Base-by-base conservation (phyloP, 2,888 invertebrate species). In the Drosophila meridiana region DNA sequence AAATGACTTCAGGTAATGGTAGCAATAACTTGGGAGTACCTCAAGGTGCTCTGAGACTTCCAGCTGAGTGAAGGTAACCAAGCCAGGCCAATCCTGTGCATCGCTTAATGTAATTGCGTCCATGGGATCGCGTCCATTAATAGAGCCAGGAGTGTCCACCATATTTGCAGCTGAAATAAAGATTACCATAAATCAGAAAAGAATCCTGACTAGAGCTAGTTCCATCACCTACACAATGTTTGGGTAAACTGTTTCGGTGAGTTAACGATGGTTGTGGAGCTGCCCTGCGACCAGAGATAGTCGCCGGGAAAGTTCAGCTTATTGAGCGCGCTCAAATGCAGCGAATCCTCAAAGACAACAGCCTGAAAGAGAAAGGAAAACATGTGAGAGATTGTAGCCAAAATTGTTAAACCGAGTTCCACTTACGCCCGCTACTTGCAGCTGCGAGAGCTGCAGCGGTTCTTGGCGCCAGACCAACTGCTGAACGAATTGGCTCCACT, bases 51-150 rank as follows among this genome's bases (percentile, higher is more conserved):
- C 94, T 0, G 93, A 92, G 0, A 95, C 92, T 84, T 94, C 93
- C 48, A 95, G 90, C 77, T 94, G 92, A 13, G 93, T 92, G 72
- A 95, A 95, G 0, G 93, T 94, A 5, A 94, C 94, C 71, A 91
- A 90, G 2, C 94, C 93, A 0, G 92, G 78, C 74, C 92, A 92
- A 14, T 82, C 75, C 80, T 95, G 94, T 8, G 92, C 78, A 40
- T 92, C 92, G 14, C 92, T 90, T 1, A 94, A 73, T 0, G 94
- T 94, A 1, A 95, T 92, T 7, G 94, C 93, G 58, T 94, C 92
- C 2, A 91, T 74, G 1, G 94, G 93, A 73, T 93, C 81, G 6
- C 94, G 82, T 0, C 92, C 94, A 86, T 95, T 94, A 26, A 95
- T 91, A 3, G 69, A 56, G 47, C 93, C 93, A 1, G 91, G 80